These are phyloP conservation scores for Erebia palarica DNA, from an alignment of 2,888 invertebrate genomes.

Conservation along the genomic window DNA sequence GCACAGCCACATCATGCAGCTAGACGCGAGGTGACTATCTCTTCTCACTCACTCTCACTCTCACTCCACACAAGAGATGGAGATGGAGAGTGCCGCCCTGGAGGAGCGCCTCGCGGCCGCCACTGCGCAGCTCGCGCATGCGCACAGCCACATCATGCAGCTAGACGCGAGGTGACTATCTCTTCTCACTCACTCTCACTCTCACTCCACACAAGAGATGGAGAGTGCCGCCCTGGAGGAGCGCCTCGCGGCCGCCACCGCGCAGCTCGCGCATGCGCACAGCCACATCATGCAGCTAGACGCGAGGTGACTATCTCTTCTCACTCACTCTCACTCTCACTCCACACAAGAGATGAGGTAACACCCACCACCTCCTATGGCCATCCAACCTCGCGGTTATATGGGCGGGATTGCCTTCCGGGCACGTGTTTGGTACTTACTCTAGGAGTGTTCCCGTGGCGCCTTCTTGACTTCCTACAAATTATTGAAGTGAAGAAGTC, in stretches of 20 bases:
- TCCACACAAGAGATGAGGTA: not conserved
- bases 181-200: not conserved
- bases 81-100: constrained; percentile 94
- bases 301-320: constrained; percentile 74
- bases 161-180: constrained; percentile 85
- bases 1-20: no score
- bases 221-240: constrained; percentile 92
- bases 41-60: no score
- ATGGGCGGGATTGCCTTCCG: no score
- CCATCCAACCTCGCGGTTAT: no score
- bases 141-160: constrained; percentile 92
- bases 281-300: constrained; percentile 92
- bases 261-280: constrained; percentile 92
- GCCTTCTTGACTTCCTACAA: no score
- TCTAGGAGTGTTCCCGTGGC: no score
- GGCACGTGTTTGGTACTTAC: no score
- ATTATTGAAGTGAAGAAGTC: no score
- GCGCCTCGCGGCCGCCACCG: constrained; percentile 87
- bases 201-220: not conserved
- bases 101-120: constrained; percentile 90
- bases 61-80: no score
- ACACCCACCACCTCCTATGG: no score
- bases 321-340: not conserved
- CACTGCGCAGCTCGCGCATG: constrained; percentile 91
- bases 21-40: no score